Conservation (phyloP, 2,888 invertebrate genomes). For the Gandaritis pyraliata region DNA sequence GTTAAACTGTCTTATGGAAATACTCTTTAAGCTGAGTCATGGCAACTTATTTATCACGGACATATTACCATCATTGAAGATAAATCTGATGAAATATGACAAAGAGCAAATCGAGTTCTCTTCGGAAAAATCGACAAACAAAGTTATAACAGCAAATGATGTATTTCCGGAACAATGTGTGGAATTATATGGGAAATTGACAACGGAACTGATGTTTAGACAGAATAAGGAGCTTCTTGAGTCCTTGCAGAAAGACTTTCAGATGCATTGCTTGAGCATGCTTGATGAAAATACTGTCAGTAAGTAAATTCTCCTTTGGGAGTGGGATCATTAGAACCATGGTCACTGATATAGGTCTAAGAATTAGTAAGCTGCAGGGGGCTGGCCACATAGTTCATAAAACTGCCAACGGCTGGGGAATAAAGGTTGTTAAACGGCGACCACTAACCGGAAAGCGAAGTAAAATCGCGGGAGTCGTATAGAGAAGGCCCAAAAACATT, state of each 20-base stretch:
- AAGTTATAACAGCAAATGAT: slow-evolving; percentile 66
- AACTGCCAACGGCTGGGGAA: too few relatives aligned
- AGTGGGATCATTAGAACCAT: too few relatives aligned
- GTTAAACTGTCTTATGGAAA: slow-evolving; percentile 71
- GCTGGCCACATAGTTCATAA: neutral
- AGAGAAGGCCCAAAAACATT: too few relatives aligned
- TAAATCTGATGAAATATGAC: slow-evolving; percentile 63
- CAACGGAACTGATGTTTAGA: slow-evolving; percentile 76
- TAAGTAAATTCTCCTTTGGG: slow-evolving; percentile 53
- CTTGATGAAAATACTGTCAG: slow-evolving; percentile 69
- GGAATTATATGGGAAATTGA: slow-evolving; percentile 68
- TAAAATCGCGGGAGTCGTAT: too few relatives aligned
- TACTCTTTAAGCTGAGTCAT: slow-evolving; percentile 73
- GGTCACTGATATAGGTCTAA: too few relatives aligned
- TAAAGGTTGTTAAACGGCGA: too few relatives aligned
- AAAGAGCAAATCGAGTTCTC: slow-evolving; percentile 65
- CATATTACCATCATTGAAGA: slow-evolving; percentile 69
- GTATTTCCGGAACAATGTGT: slow-evolving; percentile 69
- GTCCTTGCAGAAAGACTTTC: slow-evolving; percentile 69
- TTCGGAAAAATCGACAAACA: slow-evolving; percentile 56
- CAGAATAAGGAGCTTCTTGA: slow-evolving; percentile 73
- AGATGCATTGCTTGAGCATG: slow-evolving; percentile 66
- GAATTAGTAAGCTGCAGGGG: neutral
- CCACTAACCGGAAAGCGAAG: too few relatives aligned
- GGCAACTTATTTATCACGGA: slow-evolving; percentile 68